Evolutionary conservation across 2,797 vertebrate species (phyloP).

Genomic region (Molossus alvarezi): DNA sequence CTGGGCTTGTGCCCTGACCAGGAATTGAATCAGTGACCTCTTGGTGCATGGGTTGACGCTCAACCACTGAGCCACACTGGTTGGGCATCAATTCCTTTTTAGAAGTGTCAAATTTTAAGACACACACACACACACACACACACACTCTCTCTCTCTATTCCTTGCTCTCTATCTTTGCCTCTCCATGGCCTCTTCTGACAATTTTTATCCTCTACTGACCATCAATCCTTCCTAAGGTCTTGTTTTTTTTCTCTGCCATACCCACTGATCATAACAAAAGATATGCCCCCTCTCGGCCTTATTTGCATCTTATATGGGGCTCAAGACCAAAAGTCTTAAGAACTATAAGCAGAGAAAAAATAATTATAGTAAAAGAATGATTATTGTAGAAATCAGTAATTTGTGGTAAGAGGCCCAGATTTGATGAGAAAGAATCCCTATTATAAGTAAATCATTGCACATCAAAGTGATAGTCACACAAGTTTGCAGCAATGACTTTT

Average conservation of each 20-base stretch:
- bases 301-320: conserved; percentile 20
- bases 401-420: background rate
- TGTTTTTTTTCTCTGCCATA: background rate
- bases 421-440: conserved; percentile 26
- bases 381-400: background rate
- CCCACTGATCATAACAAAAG: background rate
- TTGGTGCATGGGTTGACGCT: no score
- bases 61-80: no score
- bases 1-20: no score
- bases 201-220: background rate
- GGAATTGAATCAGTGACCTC: no score
- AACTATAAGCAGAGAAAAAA: background rate
- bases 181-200: background rate
- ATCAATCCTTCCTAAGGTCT: background rate
- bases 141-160: background rate
- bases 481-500: conserved; percentile 27
- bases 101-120: background rate
- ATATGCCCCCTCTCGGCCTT: background rate
- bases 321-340: conserved; percentile 23
- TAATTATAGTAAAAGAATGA: background rate
- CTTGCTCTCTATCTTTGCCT: background rate
- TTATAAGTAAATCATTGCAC: conserved; percentile 50
- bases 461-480: background rate
- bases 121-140: background rate
- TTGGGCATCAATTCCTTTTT: background rate